Conservation (phyloP, 2,888 invertebrate genomes). For the Cordilura impudica region DNA sequence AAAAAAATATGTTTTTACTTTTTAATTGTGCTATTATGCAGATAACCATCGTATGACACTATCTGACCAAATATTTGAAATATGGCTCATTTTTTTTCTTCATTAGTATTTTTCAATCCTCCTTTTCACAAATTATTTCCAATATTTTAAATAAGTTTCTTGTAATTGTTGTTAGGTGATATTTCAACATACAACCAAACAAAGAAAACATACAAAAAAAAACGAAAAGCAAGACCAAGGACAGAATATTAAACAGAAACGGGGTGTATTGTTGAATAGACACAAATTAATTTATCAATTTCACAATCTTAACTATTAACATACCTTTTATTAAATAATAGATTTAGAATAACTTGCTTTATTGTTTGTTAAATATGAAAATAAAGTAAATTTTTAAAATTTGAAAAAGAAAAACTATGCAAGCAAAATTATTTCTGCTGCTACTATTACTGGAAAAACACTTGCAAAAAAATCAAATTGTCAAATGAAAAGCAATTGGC, state of each 20-base stretch:
- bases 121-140: conserved; percentile 1
- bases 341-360: neutral
- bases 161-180: conserved; percentile 42
- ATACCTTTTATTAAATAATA: neutral
- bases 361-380: neutral
- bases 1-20: too few relatives aligned
- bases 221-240: neutral
- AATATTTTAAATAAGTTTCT: conserved; percentile 6
- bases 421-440: conserved; percentile 15
- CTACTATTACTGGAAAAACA: conserved; percentile 45
- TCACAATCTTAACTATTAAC: neutral
- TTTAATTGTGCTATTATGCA: too few relatives aligned
- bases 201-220: conserved; percentile 12
- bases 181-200: conserved; percentile 33
- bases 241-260: neutral
- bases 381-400: neutral
- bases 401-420: conserved; percentile 11
- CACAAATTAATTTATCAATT: neutral
- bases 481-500: conserved; percentile 27
- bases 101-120: neutral
- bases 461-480: conserved; percentile 29
- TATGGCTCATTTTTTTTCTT: neutral
- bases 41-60: too few relatives aligned
- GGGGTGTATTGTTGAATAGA: too few relatives aligned
- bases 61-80: too few relatives aligned